Base-by-base conservation (phyloP, 2,888 invertebrate genomes). In the Coremacera marginata region DNA sequence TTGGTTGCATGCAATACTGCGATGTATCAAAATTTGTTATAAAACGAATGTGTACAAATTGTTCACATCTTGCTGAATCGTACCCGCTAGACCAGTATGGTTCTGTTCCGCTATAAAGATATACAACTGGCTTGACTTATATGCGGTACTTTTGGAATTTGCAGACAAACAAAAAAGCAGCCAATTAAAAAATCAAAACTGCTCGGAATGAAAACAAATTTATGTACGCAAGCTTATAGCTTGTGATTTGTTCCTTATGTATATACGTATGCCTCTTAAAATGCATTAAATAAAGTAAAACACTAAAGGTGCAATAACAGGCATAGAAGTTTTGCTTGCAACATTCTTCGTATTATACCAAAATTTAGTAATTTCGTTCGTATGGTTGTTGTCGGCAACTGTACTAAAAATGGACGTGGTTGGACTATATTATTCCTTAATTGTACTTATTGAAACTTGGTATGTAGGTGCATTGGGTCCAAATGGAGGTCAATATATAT, bases 91-190 rank as follows among this genome's bases (percentile, higher is more conserved):
- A 78, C 77, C 75, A 60, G 67, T 76, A 65, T 77, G 70, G 72
- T 68, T 78, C 73, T 68, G 80, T 76, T 49, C 78, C 73, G 78
- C 78, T 73, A 77, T 80, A 78, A 76, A 75, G 78, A 49, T 76
- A 74, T 79, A 67, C 77, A 70, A 44, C 44, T 19, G 49, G 31
- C 44, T 68, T 68, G 51, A 11, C 5, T 68, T 68, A 68, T 49
- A 8, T 68, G 5, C 55, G 19, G n/a, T 60, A 22, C 27, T 27
- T 60, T 27, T 27, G 27, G 25, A 14, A 60, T 25, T 27, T n/a
- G 51, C 5, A 25, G 1, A 22, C 16, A 49, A 25, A 49, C 49
- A 49, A 51, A 25, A n/a, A 68, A 34, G n/a, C 25, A 68, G n/a
- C 49, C 49, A 68, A 68, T 68, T 60, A 60, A 31, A 57, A 71